These are phyloP conservation scores for Tragelaphus scriptus DNA, from an alignment of 2,113 vertebrate species.

Conservation along the genomic window DNA sequence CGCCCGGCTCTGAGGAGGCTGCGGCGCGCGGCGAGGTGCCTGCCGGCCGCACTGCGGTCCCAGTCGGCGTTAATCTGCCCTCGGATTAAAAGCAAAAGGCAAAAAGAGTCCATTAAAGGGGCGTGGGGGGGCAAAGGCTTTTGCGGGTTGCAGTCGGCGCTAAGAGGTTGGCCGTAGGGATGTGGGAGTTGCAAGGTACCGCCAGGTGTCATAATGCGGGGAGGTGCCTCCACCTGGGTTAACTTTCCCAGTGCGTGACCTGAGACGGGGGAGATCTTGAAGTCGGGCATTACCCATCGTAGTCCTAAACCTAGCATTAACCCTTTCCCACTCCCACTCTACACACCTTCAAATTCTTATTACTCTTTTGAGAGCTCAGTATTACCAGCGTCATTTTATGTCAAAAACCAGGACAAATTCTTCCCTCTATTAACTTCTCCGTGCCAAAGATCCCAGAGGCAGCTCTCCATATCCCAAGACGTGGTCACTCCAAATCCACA, in stretches of 20 bases:
- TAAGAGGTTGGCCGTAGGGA: neutral
- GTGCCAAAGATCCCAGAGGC: neutral
- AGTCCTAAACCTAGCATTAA: neutral
- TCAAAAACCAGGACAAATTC: neutral
- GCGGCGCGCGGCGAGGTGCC: neutral
- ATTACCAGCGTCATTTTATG: neutral
- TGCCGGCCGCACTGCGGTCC: neutral
- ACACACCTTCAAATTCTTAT: neutral
- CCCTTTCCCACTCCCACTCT: no score
- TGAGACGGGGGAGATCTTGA: neutral
- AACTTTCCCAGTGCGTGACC: neutral
- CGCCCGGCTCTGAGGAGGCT: neutral
- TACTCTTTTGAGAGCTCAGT: neutral
- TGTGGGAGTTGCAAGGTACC: neutral
- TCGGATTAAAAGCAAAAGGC: neutral
- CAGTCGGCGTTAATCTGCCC: neutral
- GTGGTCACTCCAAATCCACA: neutral
- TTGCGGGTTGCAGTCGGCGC: neutral
- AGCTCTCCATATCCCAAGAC: neutral
- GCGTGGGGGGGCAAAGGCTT: neutral
- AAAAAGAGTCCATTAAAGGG: neutral
- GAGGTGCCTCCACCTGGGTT: neutral
- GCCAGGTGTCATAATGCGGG: neutral
- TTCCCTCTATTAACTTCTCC: neutral
- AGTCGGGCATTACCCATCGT: rapidly evolving